These are phyloP conservation scores for Calidris pugnax DNA, from an alignment of 2,113 vertebrate genomes.

Conservation along the genomic window DNA sequence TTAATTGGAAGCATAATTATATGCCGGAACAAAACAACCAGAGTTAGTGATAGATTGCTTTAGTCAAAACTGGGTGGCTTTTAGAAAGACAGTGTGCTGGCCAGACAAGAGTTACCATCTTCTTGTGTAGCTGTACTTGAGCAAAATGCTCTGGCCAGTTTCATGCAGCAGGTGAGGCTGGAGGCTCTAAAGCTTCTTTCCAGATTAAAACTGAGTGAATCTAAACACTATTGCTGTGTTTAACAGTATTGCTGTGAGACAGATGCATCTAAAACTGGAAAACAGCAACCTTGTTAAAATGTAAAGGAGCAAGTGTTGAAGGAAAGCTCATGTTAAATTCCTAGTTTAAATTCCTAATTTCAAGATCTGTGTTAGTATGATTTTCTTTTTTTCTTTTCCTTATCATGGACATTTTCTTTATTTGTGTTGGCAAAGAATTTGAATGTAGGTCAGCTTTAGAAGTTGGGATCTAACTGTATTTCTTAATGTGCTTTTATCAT, in stretches of 20 bases:
- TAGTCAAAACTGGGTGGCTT: not conserved
- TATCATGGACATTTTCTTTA: not conserved
- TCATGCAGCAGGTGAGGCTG: not conserved
- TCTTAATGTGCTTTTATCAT: not conserved
- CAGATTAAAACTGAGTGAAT: not conserved
- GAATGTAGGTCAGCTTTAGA: not conserved
- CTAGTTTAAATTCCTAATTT: not conserved
- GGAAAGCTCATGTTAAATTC: not conserved
- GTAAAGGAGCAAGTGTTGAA: not conserved
- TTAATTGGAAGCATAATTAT: not conserved
- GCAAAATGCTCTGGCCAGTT: not conserved
- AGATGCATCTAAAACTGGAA: not conserved
- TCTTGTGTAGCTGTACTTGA: not conserved
- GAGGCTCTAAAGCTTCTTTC: not conserved
- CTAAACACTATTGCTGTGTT: not conserved
- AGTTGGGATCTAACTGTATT: not conserved
- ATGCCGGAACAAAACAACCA: not conserved
- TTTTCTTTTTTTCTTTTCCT: not conserved
- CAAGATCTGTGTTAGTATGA: not conserved
- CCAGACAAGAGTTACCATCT: not conserved
- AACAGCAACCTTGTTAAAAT: not conserved
- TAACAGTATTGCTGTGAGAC: not conserved
- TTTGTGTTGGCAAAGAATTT: not conserved
- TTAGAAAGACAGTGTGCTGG: accelerated
- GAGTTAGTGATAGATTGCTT: not conserved